Evolutionary conservation across 2,113 vertebrate genomes (phyloP), one percentile per base, ranked within the genome.

Genomic region (Eublepharis macularius): DNA sequence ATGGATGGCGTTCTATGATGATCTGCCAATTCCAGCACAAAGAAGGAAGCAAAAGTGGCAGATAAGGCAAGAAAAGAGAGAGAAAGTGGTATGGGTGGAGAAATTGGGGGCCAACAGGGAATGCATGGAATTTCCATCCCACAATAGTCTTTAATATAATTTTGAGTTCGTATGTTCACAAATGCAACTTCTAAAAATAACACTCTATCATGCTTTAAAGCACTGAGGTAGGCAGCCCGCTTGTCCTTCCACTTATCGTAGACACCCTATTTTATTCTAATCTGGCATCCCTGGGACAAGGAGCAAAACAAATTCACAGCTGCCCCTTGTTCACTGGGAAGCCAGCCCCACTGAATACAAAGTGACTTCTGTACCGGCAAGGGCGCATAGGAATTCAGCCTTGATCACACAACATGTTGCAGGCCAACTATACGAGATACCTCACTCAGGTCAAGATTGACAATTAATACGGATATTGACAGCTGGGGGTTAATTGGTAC

Each of bases 401-500:
- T 19, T 45, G 65, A 65, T 43, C 7, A 43, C 14, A 39, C 7
- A 72, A 34, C 57, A 9, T 26, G 24, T 17, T n/a, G 26, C 51
- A 49, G 75, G 75, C 57, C 29, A 79, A 13, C 32, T 34, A 39
- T n/a, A n/a, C 47, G 78, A 60, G 36, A 69, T 9, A 72, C 72
- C 66, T 24, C 39, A 45, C 34, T 36, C 4, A 69, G n/a, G 2
- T 39, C n/a, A 74, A 32, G 43, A 66, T 39, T 1, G 26, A 21
- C 47, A 41, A 43, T n/a, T 0, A 1, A 84, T 36, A 34, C 51
- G 76, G n/a, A 75, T 41, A 60, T 51, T 24, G 8, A 79, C 76
- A 91, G 65, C 47, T 81, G 1, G 29, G 36, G 49, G 60, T 73
- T 73, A 73, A 82, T 82, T 74, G 66, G 51, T 60, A 73, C 69